Evolutionary conservation across 2,113 vertebrate species (phyloP), one percentile per base, ranked within the genome.

Genomic region (Ranitomeya imitator): DNA sequence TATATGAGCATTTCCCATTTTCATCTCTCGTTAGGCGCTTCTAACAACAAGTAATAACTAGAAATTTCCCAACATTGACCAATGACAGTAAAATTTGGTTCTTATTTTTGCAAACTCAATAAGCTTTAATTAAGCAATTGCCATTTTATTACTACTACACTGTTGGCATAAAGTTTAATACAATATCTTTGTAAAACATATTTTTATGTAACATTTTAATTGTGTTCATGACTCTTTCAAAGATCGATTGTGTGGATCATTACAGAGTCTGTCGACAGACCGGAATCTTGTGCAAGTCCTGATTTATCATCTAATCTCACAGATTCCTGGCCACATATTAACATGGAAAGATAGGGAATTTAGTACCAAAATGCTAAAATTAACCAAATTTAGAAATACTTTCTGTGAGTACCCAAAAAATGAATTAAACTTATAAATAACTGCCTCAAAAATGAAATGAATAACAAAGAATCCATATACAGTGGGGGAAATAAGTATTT

Each of bases 21-120:
- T 86, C 67, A 86, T 79, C 76, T 79, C 2, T 23, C 7, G 37
- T 11, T 78, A 65, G 67, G 23, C n/a, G 60, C 78, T 86, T 79
- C n/a, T 79, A 79, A 86, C 14, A 67, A 79, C 61, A 85, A 26
- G 52, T 57, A 15, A 79, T 86, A 57, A 63, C 18, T 21, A 55
- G n/a, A n/a, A 63, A 69, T 45, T 45, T 45, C 37, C 37, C 37
- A 45, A 45, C 37, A 45, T 45, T 45, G 37, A 45, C 3, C 3
- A 55, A 86, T 79, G 19, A 69, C 51, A n/a, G 10, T 14, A 37
- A 37, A 55, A 57, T 59, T 15, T 31, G 9, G 51, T 51, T 54
- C 73, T 26, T 37, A 77, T 86, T 63, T 86, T 67, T 79, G 37
- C 69, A 74, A 55, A 19, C 26, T 15, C 45, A 51, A 14, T 67